phyloP scores from a whole-genome alignment of 2,113 vertebrate species.

The Gambusia affinis region DNA sequence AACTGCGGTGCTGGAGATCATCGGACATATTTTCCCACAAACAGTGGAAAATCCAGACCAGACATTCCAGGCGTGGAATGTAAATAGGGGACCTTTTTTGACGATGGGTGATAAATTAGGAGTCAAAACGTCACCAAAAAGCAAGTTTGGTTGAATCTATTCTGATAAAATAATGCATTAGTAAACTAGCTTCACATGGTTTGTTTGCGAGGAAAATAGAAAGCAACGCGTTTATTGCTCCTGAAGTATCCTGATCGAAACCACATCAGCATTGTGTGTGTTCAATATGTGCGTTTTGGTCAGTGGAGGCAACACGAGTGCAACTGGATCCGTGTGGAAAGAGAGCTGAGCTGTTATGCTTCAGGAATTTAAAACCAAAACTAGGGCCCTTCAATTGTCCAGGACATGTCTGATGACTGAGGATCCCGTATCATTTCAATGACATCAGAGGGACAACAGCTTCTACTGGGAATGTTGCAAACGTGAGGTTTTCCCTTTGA shows the following conservation, averaged over 20 bases:
- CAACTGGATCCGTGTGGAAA: constrained; percentile 18
- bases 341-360: not conserved
- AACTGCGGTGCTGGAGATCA: constrained; percentile 37
- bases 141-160: constrained; percentile 9
- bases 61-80: constrained; percentile 66
- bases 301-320: constrained; percentile 13
- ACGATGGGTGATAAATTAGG: constrained; percentile 45
- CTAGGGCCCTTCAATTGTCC: constrained; percentile 28
- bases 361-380: constrained; percentile 30
- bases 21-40: constrained; percentile 63
- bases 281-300: not conserved
- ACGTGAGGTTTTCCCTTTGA: not conserved
- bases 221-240: not conserved
- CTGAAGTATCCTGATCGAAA: not conserved
- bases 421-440: constrained; percentile 14
- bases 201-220: not conserved
- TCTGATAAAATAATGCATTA: too few species aligned
- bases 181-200: not conserved
- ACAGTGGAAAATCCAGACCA: constrained; percentile 69
- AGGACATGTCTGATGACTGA: constrained; percentile 22
- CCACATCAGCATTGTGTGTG: not conserved
- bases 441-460: constrained; percentile 11
- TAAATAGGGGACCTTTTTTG: constrained; percentile 68
- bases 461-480: not conserved
- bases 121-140: constrained; percentile 29